Evolutionary conservation across 2,113 vertebrate species (phyloP).

Genomic region (Oceanites oceanicus): DNA sequence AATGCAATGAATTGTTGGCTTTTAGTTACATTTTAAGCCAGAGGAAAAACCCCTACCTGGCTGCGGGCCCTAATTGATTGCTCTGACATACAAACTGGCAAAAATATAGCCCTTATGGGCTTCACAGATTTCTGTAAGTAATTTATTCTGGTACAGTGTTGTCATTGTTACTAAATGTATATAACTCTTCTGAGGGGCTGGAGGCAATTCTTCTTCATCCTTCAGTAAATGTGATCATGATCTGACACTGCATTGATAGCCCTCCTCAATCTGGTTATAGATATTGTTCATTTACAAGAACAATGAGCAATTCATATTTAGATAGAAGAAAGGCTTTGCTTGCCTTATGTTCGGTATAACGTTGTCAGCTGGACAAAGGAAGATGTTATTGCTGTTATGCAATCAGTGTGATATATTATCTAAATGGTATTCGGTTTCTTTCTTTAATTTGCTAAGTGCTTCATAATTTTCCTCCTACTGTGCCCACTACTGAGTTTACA

Average conservation of each 20-base stretch:
- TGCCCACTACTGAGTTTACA: background rate
- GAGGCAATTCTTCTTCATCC: background rate
- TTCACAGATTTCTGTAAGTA: background rate
- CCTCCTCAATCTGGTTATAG: background rate
- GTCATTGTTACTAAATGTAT: background rate
- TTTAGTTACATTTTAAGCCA: background rate
- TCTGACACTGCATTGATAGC: background rate
- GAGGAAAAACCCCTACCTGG: background rate
- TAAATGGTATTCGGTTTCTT: background rate
- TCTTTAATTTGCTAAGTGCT: slow-evolving; percentile 13
- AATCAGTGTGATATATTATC: background rate
- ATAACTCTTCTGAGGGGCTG: background rate
- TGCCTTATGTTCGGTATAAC: background rate
- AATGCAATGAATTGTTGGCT: background rate
- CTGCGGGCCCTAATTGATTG: background rate
- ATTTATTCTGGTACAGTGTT: background rate
- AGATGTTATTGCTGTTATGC: background rate
- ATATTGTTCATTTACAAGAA: background rate
- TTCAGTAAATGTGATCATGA: background rate
- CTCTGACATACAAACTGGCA: background rate
- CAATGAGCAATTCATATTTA: background rate
- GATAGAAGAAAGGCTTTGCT: background rate
- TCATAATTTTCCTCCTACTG: background rate
- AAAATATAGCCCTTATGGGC: background rate
- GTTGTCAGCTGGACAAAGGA: background rate